These are phyloP conservation scores for Epizoanthus stellaris DNA, from an alignment of 92 coral and sea anemone genomes.

Conservation along the genomic window DNA sequence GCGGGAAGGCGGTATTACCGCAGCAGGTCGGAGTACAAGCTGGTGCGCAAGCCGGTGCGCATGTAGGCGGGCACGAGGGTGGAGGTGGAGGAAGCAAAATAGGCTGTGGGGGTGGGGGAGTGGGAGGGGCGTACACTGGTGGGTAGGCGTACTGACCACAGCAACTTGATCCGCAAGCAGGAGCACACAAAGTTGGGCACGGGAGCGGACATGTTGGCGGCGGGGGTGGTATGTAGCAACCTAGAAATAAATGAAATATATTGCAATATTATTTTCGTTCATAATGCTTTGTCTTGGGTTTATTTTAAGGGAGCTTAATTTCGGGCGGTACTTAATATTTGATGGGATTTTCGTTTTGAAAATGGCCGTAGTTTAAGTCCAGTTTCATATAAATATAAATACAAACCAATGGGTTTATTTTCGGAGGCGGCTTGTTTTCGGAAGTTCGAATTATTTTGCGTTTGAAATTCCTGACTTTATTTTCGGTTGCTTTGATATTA, in stretches of 20 bases:
- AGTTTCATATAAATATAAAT: no score
- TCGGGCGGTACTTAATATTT: no score
- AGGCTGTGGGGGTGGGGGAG: slow-evolving; percentile 18
- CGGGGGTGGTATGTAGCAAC: slow-evolving; percentile 30
- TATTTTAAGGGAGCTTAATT: no score
- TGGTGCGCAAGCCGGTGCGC: slow-evolving; percentile 40
- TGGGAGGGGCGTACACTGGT: slow-evolving; percentile 10
- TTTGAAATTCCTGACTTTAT: no score
- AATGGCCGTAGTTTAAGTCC: no score
- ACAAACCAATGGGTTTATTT: no score
- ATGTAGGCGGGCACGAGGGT: slow-evolving; percentile 15
- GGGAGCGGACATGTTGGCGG: slow-evolving; percentile 25
- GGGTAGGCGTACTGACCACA: slow-evolving; percentile 34
- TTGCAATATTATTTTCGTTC: no score
- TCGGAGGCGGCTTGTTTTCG: no score
- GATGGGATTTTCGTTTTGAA: no score
- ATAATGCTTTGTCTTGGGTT: no score
- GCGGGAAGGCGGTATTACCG: slow-evolving; percentile 16
- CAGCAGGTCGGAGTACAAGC: slow-evolving; percentile 43
- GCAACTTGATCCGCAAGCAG: slow-evolving; percentile 32
- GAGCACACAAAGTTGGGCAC: slow-evolving; percentile 35
- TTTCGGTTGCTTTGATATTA: no score
- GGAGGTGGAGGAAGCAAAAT: slow-evolving; percentile 24
- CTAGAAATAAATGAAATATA: not conserved
- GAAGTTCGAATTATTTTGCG: no score